Conservation (phyloP, 2,888 invertebrate genomes). For the Euzophera pinguis region DNA sequence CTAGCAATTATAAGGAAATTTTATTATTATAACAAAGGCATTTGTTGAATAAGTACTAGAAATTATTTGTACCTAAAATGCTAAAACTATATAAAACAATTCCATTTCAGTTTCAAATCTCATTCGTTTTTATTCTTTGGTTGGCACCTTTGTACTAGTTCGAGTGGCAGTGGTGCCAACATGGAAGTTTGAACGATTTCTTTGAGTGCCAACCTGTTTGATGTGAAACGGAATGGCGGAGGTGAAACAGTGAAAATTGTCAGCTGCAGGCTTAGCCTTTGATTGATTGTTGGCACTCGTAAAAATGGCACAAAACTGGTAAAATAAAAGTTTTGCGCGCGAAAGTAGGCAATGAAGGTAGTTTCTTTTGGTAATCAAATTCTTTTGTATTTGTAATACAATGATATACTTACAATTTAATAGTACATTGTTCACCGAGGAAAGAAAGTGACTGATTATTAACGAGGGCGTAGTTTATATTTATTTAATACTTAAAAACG, state of each 20-base stretch:
- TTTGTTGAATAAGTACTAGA: no score
- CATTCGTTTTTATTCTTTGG: not conserved
- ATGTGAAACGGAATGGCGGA: not conserved
- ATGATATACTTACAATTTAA: no score
- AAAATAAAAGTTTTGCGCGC: not conserved
- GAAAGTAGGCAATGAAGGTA: not conserved
- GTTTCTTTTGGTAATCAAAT: no score
- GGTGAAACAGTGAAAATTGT: not conserved
- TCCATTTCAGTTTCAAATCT: not conserved
- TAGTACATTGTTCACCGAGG: no score
- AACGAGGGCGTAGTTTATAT: no score
- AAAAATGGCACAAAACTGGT: no score
- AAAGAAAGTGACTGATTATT: no score
- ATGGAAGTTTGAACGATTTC: constrained; percentile 9
- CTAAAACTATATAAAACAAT: constrained; percentile 1
- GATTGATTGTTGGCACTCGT: not conserved
- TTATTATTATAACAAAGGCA: no score
- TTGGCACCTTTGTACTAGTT: not conserved
- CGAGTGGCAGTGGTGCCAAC: constrained; percentile 12
- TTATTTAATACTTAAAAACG: no score
- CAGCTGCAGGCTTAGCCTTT: not conserved
- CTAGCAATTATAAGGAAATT: no score
- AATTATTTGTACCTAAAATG: no score
- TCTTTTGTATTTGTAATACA: no score
- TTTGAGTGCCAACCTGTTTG: constrained; percentile 4